Evolutionary conservation across 2,888 invertebrate genomes (phyloP).

Genomic region (Drosophila monieri): DNA sequence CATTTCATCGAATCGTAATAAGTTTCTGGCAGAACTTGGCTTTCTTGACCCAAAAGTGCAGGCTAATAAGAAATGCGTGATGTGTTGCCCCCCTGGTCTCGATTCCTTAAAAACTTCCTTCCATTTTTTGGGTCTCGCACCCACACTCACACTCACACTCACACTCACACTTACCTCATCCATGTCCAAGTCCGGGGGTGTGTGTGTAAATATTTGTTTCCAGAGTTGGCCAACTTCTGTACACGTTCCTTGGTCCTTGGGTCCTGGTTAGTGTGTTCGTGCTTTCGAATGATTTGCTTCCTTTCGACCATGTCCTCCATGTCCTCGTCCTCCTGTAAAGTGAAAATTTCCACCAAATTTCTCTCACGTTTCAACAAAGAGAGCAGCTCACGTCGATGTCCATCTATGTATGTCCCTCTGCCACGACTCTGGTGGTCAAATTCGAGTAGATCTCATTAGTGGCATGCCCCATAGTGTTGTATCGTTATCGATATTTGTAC

Average conservation of each 20-base stretch:
- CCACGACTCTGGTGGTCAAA: background rate
- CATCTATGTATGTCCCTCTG: slow-evolving; percentile 6
- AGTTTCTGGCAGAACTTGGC: slow-evolving; percentile 52
- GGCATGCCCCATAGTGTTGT: background rate
- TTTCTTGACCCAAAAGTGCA: slow-evolving; percentile 52
- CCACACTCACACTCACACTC: background rate
- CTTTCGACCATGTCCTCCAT: background rate
- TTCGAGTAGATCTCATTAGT: slow-evolving; percentile 33
- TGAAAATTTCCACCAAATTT: slow-evolving; percentile 23
- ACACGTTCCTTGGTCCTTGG: slow-evolving; percentile 17
- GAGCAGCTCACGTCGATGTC: slow-evolving; percentile 12
- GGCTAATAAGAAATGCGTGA: slow-evolving; percentile 76
- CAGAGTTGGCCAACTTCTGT: slow-evolving; percentile 61
- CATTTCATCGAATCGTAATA: slow-evolving; percentile 49
- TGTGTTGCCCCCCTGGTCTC: slow-evolving; percentile 52
- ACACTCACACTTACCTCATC: too few relatives aligned
- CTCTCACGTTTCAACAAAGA: slow-evolving; percentile 23
- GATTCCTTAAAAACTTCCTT: slow-evolving; percentile 1
- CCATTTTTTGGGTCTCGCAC: slow-evolving; percentile 52
- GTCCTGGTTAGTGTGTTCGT: slow-evolving; percentile 19
- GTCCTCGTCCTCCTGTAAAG: slow-evolving; percentile 2
- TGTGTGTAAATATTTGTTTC: slow-evolving; percentile 69
- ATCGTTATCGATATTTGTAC: background rate
- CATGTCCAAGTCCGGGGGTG: slow-evolving; percentile 34
- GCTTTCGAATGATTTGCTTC: slow-evolving; percentile 3